These are phyloP conservation scores for Norana najaformis DNA, from an alignment of 2,888 invertebrate species.

Conservation along the genomic window DNA sequence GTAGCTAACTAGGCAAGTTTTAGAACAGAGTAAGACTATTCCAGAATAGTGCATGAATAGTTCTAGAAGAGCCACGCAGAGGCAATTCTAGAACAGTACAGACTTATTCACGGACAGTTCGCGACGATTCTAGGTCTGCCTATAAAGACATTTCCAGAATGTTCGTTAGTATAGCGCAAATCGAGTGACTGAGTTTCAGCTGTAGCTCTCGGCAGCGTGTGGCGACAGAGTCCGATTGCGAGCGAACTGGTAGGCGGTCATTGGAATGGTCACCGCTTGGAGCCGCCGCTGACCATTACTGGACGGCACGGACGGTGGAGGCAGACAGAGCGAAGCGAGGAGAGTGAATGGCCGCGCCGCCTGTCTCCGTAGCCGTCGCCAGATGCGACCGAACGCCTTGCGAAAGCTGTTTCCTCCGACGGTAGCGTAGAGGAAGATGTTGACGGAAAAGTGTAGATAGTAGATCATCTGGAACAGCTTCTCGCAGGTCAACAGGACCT, in stretches of 20 bases:
- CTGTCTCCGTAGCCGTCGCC: slow-evolving; percentile 8
- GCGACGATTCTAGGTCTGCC: neutral
- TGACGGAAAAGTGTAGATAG: slow-evolving; percentile 37
- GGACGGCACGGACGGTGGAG: neutral
- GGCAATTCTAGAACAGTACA: neutral
- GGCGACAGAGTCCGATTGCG: neutral
- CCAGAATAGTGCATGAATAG: neutral
- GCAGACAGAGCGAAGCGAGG: neutral
- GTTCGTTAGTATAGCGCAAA: neutral
- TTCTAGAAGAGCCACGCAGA: neutral
- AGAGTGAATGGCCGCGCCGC: neutral
- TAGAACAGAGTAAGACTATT: neutral
- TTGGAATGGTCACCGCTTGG: neutral
- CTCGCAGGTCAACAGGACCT: slow-evolving; percentile 26
- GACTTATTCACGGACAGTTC: too few relatives aligned
- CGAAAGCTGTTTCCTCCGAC: slow-evolving; percentile 37
- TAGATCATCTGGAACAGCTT: slow-evolving; percentile 34
- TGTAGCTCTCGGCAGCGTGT: neutral
- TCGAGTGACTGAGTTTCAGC: neutral
- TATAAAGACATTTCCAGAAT: neutral
- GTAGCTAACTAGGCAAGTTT: too few relatives aligned
- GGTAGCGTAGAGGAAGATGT: slow-evolving; percentile 37
- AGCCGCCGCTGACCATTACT: neutral
- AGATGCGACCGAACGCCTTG: slow-evolving; percentile 32
- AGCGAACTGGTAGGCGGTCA: neutral